Evolutionary conservation across 1,140 invertebrate species (phyloP).

Genomic region (Eufriesea mexicana): DNA sequence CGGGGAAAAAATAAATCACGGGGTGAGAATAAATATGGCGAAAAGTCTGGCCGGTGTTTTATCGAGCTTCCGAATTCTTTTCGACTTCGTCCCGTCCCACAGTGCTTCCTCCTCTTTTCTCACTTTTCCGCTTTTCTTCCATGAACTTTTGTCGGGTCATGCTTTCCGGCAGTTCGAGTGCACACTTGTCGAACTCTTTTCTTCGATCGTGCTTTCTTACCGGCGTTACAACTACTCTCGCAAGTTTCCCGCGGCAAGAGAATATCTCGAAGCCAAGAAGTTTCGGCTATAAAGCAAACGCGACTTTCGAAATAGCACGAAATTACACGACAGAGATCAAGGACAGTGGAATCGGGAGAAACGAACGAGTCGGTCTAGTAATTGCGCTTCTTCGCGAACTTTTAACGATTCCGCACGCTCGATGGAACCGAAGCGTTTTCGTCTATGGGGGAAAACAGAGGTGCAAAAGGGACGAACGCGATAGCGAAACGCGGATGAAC

Average conservation of each 20-base stretch:
- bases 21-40: not conserved
- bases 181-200: not conserved
- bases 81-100: not conserved
- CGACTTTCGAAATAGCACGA: not conserved
- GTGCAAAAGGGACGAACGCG: not conserved
- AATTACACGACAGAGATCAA: conserved; percentile 17
- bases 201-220: conserved; percentile 22
- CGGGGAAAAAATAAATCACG: not conserved
- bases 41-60: not conserved
- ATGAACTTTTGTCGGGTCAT: conserved; percentile 9
- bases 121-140: not conserved
- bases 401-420: not conserved
- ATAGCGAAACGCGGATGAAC: not conserved
- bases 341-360: not conserved
- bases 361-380: not conserved
- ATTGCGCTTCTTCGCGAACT: not conserved
- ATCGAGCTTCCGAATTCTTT: conserved; percentile 3
- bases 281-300: conserved; percentile 33
- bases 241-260: not conserved
- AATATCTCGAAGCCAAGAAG: conserved; percentile 10
- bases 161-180: not conserved
- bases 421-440: not conserved
- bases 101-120: not conserved
- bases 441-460: not conserved
- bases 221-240: conserved; percentile 14